Evolutionary conservation across 2,797 vertebrate genomes (phyloP).

Genomic region (Steatocranus sp.): DNA sequence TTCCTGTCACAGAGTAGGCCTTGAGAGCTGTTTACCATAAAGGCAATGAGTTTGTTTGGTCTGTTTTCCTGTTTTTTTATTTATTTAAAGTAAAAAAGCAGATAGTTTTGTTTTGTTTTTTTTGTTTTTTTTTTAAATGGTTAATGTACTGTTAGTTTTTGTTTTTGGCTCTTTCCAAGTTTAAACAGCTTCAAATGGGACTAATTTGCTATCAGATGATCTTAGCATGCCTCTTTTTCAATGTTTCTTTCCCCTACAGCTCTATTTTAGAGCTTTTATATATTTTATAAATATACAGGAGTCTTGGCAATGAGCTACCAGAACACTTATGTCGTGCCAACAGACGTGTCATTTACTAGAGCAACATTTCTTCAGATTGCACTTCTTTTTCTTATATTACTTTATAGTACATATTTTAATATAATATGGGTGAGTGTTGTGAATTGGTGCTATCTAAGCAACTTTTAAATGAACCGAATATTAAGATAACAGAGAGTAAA

Average conservation of each 20-base stretch:
- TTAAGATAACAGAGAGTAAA: not conserved
- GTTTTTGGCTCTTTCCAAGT: not conserved
- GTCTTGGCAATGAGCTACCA: not conserved
- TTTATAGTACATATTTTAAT: not conserved
- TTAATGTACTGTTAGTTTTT: not conserved
- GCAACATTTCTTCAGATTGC: not conserved
- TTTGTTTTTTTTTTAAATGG: not conserved
- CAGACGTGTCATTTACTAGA: not conserved
- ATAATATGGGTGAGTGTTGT: not conserved
- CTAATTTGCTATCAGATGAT: not conserved
- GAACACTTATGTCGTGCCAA: not conserved
- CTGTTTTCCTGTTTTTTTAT: not conserved
- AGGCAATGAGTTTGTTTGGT: not conserved
- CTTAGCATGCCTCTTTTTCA: not conserved
- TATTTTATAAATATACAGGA: not conserved
- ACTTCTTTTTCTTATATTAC: not conserved
- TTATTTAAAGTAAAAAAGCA: not conserved
- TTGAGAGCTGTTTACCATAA: not conserved
- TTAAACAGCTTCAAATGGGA: not conserved
- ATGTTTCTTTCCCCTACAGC: not conserved
- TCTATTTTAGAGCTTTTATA: not conserved
- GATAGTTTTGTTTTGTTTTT: too few relatives aligned
- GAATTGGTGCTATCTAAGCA: not conserved
- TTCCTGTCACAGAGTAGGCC: not conserved
- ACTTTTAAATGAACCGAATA: not conserved